These are phyloP conservation scores for Lysandra bellargus DNA, from an alignment of 2,888 invertebrate genomes.

Conservation along the genomic window DNA sequence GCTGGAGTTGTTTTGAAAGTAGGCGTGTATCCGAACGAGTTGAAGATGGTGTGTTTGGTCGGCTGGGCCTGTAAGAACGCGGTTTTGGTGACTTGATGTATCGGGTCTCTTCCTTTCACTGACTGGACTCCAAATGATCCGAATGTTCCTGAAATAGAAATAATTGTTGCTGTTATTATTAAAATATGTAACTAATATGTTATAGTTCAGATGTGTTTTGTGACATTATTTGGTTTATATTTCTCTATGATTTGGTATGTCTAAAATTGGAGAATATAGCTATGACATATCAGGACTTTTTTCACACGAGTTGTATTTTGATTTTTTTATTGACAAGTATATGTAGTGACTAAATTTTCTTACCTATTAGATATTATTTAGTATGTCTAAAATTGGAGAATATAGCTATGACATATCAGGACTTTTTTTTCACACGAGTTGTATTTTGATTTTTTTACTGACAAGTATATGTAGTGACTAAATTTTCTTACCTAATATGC, in stretches of 20 bases:
- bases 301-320: too few relatives aligned
- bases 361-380: too few relatives aligned
- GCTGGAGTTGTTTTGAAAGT: conserved; percentile 62
- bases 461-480: not conserved
- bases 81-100: conserved; percentile 63
- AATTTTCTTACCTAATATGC: conserved; percentile 60
- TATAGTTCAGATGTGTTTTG: too few relatives aligned
- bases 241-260: too few relatives aligned
- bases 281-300: too few relatives aligned
- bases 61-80: conserved; percentile 65
- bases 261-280: too few relatives aligned
- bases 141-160: conserved; percentile 74
- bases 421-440: too few relatives aligned
- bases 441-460: too few relatives aligned
- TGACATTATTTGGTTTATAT: too few relatives aligned
- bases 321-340: too few relatives aligned
- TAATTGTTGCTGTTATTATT: not conserved
- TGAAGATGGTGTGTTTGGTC: conserved; percentile 68
- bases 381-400: too few relatives aligned
- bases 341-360: not conserved
- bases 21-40: conserved; percentile 66
- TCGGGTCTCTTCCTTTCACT: conserved; percentile 75
- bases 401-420: too few relatives aligned
- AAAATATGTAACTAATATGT: not conserved
- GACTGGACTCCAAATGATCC: conserved; percentile 81